These are phyloP conservation scores for Kryptopterus vitreolus DNA, from an alignment of 2,797 vertebrate species.

Conservation along the genomic window DNA sequence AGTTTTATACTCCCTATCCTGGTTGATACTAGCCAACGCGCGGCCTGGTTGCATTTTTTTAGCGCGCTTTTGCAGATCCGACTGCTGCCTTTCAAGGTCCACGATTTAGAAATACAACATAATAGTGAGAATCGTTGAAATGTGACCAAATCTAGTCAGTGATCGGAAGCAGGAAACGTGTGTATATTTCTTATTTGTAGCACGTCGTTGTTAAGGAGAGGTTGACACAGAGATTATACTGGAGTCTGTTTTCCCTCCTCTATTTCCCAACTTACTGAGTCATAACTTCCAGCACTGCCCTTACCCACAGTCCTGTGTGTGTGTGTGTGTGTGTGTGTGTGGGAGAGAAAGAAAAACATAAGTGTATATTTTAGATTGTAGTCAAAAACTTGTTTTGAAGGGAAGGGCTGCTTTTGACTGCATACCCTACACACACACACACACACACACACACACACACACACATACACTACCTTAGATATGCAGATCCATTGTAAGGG, in stretches of 20 bases:
- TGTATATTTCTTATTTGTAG: no score
- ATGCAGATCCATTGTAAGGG: not conserved
- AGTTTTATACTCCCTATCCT: not conserved
- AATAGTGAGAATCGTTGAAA: no score
- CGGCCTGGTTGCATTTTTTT: not conserved
- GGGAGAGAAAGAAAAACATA: not conserved
- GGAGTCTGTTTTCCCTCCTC: conserved; percentile 12
- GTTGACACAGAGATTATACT: conserved; percentile 1
- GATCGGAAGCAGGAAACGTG: not conserved
- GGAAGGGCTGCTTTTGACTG: not conserved
- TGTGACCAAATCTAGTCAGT: no score
- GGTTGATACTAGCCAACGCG: not conserved
- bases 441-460: not conserved
- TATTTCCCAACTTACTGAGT: conserved; percentile 44
- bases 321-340: conserved; percentile 8
- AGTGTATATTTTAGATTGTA: not conserved
- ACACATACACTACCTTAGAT: not conserved
- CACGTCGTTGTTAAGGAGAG: not conserved
- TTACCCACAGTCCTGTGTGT: conserved; percentile 45
- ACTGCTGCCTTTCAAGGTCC: not conserved
- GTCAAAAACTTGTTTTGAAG: conserved; percentile 23
- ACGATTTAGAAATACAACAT: not conserved
- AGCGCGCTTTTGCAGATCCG: not conserved
- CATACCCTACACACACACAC: not conserved
- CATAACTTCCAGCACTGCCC: conserved; percentile 37